These are phyloP conservation scores for Reticulitermes speratus DNA, from an alignment of 1,140 invertebrate species.

Conservation along the genomic window DNA sequence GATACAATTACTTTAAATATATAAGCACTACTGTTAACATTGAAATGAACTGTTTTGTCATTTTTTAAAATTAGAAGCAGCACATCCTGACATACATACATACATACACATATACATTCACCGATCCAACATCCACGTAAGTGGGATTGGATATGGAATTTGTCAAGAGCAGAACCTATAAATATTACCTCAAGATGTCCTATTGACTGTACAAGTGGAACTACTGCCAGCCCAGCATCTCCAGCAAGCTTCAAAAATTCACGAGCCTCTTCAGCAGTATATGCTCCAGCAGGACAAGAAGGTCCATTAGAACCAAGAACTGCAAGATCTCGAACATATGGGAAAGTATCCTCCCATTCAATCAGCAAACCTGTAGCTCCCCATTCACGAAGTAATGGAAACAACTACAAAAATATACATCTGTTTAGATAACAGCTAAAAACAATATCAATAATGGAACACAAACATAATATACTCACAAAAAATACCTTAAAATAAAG, in stretches of 20 bases:
- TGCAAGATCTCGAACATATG: slow-evolving; percentile 67
- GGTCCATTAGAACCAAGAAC: slow-evolving; percentile 61
- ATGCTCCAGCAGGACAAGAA: slow-evolving; percentile 58
- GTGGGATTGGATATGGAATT: no score
- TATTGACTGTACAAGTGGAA: slow-evolving; percentile 94
- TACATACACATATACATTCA: no score
- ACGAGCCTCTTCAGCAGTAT: slow-evolving; percentile 60
- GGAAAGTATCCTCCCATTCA: slow-evolving; percentile 95
- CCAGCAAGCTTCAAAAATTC: slow-evolving; percentile 60
- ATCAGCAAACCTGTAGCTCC: slow-evolving; percentile 80
- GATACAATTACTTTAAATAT: no score
- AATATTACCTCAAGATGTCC: slow-evolving; percentile 77
- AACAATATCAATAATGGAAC: slow-evolving; percentile 32
- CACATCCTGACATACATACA: no score
- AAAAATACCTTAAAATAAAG: background rate
- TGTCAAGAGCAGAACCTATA: no score
- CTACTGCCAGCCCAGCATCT: slow-evolving; percentile 69
- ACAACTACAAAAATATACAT: slow-evolving; percentile 49
- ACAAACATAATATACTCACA: background rate
- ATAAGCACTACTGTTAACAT: no score
- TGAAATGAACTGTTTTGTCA: no score
- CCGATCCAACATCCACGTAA: no score
- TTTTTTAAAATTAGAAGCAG: no score
- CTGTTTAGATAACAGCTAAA: background rate
- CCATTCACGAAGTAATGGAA: slow-evolving; percentile 60